Percentiles rank a stretch among this genome's conserved stretches.
Evolutionary conservation across 2,113 vertebrate species (phyloP).

Genomic region (Oncorhynchus tshawytscha): DNA sequence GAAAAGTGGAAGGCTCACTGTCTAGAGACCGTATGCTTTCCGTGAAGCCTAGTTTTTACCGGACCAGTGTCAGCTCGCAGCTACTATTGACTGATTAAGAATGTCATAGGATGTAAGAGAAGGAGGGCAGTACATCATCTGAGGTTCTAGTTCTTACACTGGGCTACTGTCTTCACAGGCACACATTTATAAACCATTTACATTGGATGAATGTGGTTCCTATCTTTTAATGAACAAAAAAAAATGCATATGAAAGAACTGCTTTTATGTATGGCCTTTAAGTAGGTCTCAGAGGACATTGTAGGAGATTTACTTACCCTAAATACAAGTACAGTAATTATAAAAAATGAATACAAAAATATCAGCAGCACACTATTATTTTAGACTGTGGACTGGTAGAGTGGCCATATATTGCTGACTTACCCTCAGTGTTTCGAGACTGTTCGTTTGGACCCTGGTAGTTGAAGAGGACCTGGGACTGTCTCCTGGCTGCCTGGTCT

Average conservation of each 20-base stretch:
- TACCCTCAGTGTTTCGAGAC: constrained; percentile 70
- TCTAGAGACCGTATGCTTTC: constrained; percentile 44
- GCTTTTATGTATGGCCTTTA: background rate
- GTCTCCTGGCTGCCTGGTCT: constrained; percentile 60
- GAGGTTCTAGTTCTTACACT: background rate
- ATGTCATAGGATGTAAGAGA: constrained; percentile 47
- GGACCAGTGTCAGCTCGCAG: constrained; percentile 42
- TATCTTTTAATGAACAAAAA: background rate
- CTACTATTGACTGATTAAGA: constrained; percentile 41
- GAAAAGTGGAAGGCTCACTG: constrained; percentile 15
- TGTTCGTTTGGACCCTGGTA: constrained; percentile 60
- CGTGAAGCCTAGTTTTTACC: constrained; percentile 50
- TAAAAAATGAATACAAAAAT: too few species aligned
- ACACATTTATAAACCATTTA: background rate
- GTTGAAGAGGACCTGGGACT: constrained; percentile 59
- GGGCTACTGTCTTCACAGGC: background rate
- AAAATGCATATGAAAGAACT: background rate
- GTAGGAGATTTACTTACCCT: too few species aligned
- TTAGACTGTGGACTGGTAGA: too few species aligned
- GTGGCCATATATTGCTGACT: constrained; percentile 41
- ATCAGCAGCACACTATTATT: too few species aligned
- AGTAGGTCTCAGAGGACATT: too few species aligned
- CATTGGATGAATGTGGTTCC: background rate
- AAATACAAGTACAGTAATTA: too few species aligned
- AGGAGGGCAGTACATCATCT: background rate